Percentiles rank a stretch among this genome's conserved stretches.
These are phyloP conservation scores for Acarapis woodi DNA, from an alignment of 1,140 invertebrate species.

Conservation along the genomic window DNA sequence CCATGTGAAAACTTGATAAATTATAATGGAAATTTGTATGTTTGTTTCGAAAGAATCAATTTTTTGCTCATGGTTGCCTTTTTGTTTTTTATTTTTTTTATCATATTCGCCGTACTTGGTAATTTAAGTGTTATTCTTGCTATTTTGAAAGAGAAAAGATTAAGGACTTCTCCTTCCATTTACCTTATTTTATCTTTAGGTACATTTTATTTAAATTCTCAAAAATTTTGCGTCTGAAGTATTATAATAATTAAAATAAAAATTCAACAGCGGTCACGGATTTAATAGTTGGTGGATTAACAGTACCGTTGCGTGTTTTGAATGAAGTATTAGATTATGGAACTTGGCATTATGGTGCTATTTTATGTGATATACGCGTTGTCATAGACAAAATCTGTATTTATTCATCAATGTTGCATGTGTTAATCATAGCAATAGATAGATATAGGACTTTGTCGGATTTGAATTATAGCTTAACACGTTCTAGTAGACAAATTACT, in stretches of 20 bases:
- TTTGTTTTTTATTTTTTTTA: neutral
- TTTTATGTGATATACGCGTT: neutral
- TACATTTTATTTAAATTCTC: too few species aligned
- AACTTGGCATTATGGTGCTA: neutral
- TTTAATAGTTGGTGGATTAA: slow-evolving; percentile 1
- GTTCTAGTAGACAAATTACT: neutral
- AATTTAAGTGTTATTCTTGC: slow-evolving; percentile 1
- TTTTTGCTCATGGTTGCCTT: neutral
- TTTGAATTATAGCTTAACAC: neutral
- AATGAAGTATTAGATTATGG: neutral
- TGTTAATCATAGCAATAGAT: slow-evolving; percentile 1
- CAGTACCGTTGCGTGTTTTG: neutral
- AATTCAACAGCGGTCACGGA: neutral
- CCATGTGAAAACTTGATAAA: neutral
- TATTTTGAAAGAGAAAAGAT: neutral
- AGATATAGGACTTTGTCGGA: neutral
- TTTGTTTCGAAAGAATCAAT: neutral
- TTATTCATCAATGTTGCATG: neutral
- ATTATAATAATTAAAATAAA: neutral
- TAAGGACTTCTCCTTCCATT: neutral
- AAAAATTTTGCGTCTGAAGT: neutral
- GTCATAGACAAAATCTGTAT: neutral
- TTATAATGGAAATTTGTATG: neutral
- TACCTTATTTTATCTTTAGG: slow-evolving; percentile 1
- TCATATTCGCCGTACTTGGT: neutral